Conservation (phyloP, 1,140 invertebrate genomes). For the Tribolium castaneum region DNA sequence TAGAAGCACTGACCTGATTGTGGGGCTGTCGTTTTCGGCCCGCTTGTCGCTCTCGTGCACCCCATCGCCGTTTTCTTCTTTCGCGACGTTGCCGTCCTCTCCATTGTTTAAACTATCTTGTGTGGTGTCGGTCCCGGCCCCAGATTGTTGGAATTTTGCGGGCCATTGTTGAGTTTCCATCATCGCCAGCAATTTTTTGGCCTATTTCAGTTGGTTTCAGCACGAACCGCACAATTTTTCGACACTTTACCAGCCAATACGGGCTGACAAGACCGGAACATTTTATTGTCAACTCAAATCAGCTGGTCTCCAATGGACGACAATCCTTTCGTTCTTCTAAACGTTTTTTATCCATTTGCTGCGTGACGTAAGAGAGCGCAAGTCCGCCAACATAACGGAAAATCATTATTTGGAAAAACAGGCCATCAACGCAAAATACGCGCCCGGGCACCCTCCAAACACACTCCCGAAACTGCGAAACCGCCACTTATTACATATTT, state of each 20-base stretch:
- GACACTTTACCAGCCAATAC: constrained; percentile 56
- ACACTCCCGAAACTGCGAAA: too few relatives aligned
- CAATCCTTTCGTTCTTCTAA: constrained; percentile 35
- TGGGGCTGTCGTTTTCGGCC: constrained; percentile 24
- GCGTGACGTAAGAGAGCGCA: constrained; percentile 28
- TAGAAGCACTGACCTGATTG: constrained; percentile 29
- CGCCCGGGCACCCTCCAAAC: too few relatives aligned
- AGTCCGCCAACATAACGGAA: constrained; percentile 13
- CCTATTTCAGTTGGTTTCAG: constrained; percentile 48
- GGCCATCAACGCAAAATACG: too few relatives aligned
- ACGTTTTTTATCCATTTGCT: constrained; percentile 31
- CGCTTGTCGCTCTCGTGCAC: constrained; percentile 44
- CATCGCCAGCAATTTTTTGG: constrained; percentile 40
- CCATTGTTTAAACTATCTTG: constrained; percentile 57
- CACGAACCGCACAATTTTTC: constrained; percentile 53
- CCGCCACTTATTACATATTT: too few relatives aligned
- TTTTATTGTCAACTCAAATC: constrained; percentile 63
- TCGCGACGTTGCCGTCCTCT: constrained; percentile 46
- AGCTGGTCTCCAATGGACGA: constrained; percentile 63
- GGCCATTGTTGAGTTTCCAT: constrained; percentile 61
- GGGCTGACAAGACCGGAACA: constrained; percentile 58
- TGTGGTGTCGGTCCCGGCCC: constrained; percentile 54
- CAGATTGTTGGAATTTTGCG: constrained; percentile 58
- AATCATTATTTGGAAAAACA: not conserved
- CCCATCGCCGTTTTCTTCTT: constrained; percentile 45